These are phyloP conservation scores for Penaeus japonicus DNA, from an alignment of 1,140 invertebrate genomes.

Conservation along the genomic window DNA sequence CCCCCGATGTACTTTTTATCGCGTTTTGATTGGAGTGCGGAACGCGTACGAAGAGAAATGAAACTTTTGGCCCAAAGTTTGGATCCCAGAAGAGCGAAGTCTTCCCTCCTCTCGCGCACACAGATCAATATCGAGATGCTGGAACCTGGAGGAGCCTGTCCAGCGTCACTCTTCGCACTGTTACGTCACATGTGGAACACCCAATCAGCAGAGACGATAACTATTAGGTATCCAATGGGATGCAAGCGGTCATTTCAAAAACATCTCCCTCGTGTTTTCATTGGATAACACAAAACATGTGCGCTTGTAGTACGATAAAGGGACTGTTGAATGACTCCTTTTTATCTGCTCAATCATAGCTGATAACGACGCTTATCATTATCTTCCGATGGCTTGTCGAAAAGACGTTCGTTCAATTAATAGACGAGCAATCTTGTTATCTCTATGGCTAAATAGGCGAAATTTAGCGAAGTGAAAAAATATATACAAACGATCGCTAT, in stretches of 20 bases:
- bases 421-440: no score
- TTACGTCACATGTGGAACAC: slow-evolving; percentile 20
- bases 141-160: slow-evolving; percentile 38
- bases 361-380: no score
- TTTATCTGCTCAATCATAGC: no score
- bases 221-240: slow-evolving; percentile 37
- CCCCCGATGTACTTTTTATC: no score
- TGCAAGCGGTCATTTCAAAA: slow-evolving; percentile 24
- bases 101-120: slow-evolving; percentile 50
- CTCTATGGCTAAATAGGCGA: no score
- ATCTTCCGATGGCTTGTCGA: no score
- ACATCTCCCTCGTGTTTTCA: slow-evolving; percentile 22
- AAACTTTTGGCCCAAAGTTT: slow-evolving; percentile 37
- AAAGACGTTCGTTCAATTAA: no score
- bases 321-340: no score
- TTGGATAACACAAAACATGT: slow-evolving; percentile 28
- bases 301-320: background rate
- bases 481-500: no score
- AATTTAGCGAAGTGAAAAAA: no score
- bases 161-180: slow-evolving; percentile 46
- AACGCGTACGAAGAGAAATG: background rate
- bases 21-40: no score
- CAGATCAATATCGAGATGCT: slow-evolving; percentile 54
- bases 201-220: slow-evolving; percentile 25
- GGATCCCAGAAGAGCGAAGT: slow-evolving; percentile 27